These are phyloP conservation scores for Canis aureus DNA, from an alignment of 2,113 vertebrate genomes.

Conservation along the genomic window DNA sequence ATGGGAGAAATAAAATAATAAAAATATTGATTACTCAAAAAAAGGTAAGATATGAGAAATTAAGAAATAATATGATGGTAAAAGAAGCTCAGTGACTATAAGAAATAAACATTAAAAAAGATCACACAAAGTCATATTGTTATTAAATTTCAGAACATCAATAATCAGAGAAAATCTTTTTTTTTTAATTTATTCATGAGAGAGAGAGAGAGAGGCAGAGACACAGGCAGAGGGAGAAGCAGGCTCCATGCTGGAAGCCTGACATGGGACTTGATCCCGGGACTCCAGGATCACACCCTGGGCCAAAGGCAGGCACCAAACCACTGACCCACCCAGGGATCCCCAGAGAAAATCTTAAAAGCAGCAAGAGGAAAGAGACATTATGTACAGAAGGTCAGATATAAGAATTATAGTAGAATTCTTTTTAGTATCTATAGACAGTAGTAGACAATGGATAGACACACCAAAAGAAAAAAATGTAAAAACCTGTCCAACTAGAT, in stretches of 20 bases:
- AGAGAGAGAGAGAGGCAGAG: too few species aligned
- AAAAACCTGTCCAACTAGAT: not conserved
- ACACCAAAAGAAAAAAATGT: not conserved
- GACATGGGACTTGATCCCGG: too few species aligned
- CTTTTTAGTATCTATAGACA: not conserved
- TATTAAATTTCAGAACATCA: not conserved
- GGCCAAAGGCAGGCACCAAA: too few species aligned
- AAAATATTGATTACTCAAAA: slow-evolving; percentile 11
- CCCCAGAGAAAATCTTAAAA: not conserved
- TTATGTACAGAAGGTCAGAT: not conserved
- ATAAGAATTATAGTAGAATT: not conserved
- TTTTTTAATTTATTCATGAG: too few species aligned
- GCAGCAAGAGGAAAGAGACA: not conserved
- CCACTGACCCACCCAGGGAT: too few species aligned
- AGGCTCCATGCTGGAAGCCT: too few species aligned
- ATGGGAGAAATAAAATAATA: not conserved
- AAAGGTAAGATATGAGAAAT: not conserved
- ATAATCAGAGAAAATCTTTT: slow-evolving; percentile 6
- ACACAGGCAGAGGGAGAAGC: too few species aligned
- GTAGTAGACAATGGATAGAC: not conserved
- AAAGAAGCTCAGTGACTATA: not conserved
- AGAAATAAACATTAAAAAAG: slow-evolving; percentile 34
- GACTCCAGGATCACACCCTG: too few species aligned
- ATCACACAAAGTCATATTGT: not conserved
- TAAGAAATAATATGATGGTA: not conserved